These are phyloP conservation scores for Tragelaphus oryx DNA, from an alignment of 2,797 vertebrate genomes.

Conservation along the genomic window DNA sequence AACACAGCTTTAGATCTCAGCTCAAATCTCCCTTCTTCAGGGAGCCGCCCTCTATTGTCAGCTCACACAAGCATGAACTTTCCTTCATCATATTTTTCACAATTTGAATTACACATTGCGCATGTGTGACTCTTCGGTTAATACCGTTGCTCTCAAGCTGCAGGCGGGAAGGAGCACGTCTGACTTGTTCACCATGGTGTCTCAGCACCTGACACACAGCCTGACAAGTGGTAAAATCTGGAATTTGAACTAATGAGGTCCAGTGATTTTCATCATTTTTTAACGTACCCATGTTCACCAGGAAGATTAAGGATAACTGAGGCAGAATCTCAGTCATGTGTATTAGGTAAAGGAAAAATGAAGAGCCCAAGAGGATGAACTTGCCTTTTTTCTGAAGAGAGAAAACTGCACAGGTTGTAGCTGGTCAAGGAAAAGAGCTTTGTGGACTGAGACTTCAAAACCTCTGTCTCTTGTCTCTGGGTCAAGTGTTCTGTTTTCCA, in stretches of 20 bases:
- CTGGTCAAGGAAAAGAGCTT: background rate
- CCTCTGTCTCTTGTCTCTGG: background rate
- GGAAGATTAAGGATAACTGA: background rate
- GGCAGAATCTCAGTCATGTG: background rate
- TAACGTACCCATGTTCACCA: background rate
- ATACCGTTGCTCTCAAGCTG: background rate
- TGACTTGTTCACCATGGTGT: background rate
- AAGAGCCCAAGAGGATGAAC: background rate
- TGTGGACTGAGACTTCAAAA: background rate
- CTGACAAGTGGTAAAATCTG: background rate
- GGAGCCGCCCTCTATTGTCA: background rate
- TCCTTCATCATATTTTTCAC: background rate
- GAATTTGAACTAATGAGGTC: background rate
- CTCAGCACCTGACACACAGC: background rate
- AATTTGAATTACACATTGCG: background rate
- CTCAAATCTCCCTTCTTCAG: background rate
- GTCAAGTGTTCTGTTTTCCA: background rate
- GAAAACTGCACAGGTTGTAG: background rate
- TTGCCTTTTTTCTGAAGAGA: background rate
- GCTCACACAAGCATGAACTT: background rate
- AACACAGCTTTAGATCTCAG: background rate
- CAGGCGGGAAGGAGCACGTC: rapidly evolving
- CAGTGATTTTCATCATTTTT: background rate
- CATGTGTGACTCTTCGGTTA: background rate
- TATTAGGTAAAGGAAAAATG: background rate